Evolutionary conservation across 2,113 vertebrate genomes (phyloP).

Genomic region (Tychaedon coryphoeus): DNA sequence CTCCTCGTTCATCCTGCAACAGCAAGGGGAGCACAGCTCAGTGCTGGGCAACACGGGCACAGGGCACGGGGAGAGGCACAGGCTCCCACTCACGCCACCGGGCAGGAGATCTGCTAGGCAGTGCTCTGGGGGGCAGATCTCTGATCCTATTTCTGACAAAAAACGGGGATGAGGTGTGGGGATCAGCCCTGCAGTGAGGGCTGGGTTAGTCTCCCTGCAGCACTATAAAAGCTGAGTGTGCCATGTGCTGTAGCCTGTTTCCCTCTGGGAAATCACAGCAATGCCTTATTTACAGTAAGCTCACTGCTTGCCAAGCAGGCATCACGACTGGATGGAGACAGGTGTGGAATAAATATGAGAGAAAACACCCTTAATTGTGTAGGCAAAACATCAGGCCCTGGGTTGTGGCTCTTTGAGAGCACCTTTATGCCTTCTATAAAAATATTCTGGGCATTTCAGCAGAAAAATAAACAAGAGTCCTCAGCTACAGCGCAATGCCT

Average conservation of each 20-base stretch:
- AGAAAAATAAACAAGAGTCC: neutral
- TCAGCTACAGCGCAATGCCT: neutral
- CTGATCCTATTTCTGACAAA: neutral
- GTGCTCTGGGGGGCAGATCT: neutral
- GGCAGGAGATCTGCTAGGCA: neutral
- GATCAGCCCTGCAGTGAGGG: neutral
- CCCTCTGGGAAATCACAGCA: neutral
- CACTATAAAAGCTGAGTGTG: neutral
- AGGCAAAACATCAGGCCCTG: neutral
- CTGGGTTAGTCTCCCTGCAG: neutral
- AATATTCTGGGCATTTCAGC: neutral
- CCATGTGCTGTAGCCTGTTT: neutral
- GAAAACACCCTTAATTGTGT: neutral
- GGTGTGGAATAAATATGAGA: neutral
- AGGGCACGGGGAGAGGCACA: neutral
- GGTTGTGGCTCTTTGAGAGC: neutral
- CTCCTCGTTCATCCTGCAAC: slow-evolving; percentile 96
- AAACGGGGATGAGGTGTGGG: neutral
- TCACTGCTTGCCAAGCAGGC: neutral
- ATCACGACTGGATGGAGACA: neutral
- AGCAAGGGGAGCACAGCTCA: neutral
- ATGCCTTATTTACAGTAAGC: neutral
- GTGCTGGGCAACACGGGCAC: fast-evolving
- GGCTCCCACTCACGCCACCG: fast-evolving
- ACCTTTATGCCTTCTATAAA: neutral